phyloP scores from a whole-genome alignment of 2,113 vertebrate species.

The Leptosomus discolor region DNA sequence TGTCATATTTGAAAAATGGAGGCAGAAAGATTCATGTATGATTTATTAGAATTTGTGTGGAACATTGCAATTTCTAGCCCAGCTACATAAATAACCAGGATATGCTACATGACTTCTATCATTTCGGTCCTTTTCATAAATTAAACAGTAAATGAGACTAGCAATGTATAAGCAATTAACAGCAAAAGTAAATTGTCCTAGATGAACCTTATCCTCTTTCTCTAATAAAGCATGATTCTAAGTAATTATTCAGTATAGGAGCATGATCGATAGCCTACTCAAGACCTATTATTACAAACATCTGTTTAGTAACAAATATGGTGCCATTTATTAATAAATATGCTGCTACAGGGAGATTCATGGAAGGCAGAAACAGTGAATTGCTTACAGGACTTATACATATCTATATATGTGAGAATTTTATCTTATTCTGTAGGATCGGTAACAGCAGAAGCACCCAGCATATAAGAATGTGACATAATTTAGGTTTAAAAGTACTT shows the following conservation, averaged over 20 bases:
- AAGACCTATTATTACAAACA: background rate
- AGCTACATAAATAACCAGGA: background rate
- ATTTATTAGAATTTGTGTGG: background rate
- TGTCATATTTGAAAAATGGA: background rate
- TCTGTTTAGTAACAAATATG: background rate
- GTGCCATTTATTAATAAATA: background rate
- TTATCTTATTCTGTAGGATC: background rate
- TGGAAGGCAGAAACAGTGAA: background rate
- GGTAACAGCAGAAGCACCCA: background rate
- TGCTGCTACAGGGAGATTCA: background rate
- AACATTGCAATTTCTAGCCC: background rate
- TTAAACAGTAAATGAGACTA: constrained; percentile 37
- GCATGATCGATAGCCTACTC: background rate
- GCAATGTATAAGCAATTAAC: background rate
- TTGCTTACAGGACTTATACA: background rate
- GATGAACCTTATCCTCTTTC: background rate
- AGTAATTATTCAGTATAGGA: constrained; percentile 12
- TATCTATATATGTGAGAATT: background rate
- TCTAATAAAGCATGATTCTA: background rate
- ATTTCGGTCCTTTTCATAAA: constrained; percentile 23
- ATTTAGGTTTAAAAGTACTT: background rate
- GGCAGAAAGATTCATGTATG: background rate
- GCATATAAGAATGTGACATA: background rate
- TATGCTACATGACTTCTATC: background rate
- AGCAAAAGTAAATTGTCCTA: constrained; percentile 18